Evolutionary conservation across 2,888 invertebrate species (phyloP), one percentile per base, ranked within the genome.

Genomic region (Tipula helvola): DNA sequence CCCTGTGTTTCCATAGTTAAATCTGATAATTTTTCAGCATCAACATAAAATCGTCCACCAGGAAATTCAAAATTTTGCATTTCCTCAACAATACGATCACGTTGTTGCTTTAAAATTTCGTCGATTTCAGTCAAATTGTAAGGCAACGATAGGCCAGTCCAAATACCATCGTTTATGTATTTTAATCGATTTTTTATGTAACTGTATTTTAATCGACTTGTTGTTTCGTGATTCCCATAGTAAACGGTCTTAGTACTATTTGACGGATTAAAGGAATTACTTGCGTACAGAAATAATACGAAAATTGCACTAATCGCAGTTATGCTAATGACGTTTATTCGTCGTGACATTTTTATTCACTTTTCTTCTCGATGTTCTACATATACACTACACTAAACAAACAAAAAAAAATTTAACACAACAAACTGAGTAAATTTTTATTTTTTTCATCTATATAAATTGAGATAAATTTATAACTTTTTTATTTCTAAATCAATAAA

Each of bases 1-100:
- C 97, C 97, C 83, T 94, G 94, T 71, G 93, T 92, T 88, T 95
- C 95, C 88, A 95, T 92, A 1, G 95, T 93, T 89, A 96, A 93
- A 89, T 96, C 95, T 87, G 94, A 92, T 87, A 96, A 90, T 88
- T 93, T 93, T 88, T 92, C 92, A n/a, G 92, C 93, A 87, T 92
- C 92, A 12, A 92, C 90, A 86, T 92, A 92, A 88, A 92, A 93
- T 87, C 91, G 92, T 87, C 93, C 93, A 87, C 92, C 91, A 1
- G 94, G 94, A 91, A 94, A 95, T 86, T 92, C 92, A 89, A 94
- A 95, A 88, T 93, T 93, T 83, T 92, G 91, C 92, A 95, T 93
- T 89, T 95, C 94, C 87, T 91, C 91, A 42, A 92, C 92, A 85
- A 95, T 92, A 87, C 92, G 90, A 85, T 90, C 90, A 87, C 93